A percentile compares a stretch with the other conserved stretches of the same genome.
These are phyloP conservation scores for Athalia circularis DNA, from an alignment of 2,888 invertebrate species.

Conservation along the genomic window DNA sequence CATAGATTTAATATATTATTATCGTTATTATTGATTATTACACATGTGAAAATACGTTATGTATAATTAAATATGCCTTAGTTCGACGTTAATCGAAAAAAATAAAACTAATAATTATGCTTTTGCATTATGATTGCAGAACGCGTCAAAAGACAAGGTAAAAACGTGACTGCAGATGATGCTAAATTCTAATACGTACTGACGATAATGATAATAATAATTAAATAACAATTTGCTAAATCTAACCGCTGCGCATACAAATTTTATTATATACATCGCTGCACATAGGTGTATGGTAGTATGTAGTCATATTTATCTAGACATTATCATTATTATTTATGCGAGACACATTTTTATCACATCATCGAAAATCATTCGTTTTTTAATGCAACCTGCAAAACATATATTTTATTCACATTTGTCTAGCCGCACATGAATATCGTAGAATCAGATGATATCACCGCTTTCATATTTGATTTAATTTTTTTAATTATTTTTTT, in stretches of 20 bases:
- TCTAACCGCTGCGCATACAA: no score
- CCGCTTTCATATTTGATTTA: neutral
- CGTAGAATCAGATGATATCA: no score
- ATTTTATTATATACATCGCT: no score
- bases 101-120: conserved; percentile 54
- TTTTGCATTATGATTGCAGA: conserved; percentile 72
- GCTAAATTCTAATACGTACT: neutral
- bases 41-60: neutral
- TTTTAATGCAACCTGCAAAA: no score
- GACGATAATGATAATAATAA: neutral
- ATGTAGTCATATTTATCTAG: no score
- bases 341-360: no score
- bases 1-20: no score
- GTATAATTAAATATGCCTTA: conserved; percentile 3
- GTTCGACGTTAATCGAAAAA: neutral
- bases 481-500: neutral
- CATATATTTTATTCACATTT: neutral
- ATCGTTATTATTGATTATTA: neutral
- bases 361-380: no score
- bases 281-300: no score
- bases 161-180: conserved; percentile 45
- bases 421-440: conserved; percentile 5
- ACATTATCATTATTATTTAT: no score
- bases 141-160: conserved; percentile 72
- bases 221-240: no score